phyloP scores from a whole-genome alignment of 2,113 vertebrate species.

The Semicossyphus pulcher region DNA sequence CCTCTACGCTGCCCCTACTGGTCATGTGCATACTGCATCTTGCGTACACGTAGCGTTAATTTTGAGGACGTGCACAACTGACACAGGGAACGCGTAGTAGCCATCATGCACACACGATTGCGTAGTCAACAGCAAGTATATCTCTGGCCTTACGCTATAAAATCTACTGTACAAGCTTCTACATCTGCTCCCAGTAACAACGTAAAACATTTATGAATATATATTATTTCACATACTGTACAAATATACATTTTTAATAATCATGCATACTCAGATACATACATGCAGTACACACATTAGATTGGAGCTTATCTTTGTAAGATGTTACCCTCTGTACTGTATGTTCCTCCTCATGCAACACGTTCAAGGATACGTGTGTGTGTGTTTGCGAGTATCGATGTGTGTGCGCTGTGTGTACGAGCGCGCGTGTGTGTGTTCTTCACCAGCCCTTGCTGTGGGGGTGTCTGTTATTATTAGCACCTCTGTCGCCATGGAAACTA shows the following conservation, averaged over 20 bases:
- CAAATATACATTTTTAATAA: neutral
- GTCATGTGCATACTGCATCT: too few relatives aligned
- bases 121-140: too few relatives aligned
- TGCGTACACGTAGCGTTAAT: too few relatives aligned
- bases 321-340: conserved; percentile 1
- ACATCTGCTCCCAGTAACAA: neutral
- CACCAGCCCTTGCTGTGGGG: conserved; percentile 74
- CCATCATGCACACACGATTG: too few relatives aligned
- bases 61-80: too few relatives aligned
- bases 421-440: conserved; percentile 50
- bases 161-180: too few relatives aligned
- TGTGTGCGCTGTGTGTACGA: conserved; percentile 15
- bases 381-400: neutral
- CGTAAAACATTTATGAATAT: neutral
- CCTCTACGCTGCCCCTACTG: too few relatives aligned
- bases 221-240: neutral
- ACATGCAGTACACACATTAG: neutral
- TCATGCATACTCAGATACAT: neutral
- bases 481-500: conserved; percentile 83
- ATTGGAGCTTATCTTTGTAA: conserved; percentile 19
- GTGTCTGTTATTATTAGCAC: conserved; percentile 85
- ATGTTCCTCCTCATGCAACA: conserved; percentile 18
- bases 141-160: too few relatives aligned
- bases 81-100: too few relatives aligned
- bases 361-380: neutral